Percentiles rank a stretch among this genome's conserved stretches.
These are phyloP conservation scores for Rhinophrynus dorsalis DNA, from an alignment of 2,797 vertebrate genomes.

Conservation along the genomic window DNA sequence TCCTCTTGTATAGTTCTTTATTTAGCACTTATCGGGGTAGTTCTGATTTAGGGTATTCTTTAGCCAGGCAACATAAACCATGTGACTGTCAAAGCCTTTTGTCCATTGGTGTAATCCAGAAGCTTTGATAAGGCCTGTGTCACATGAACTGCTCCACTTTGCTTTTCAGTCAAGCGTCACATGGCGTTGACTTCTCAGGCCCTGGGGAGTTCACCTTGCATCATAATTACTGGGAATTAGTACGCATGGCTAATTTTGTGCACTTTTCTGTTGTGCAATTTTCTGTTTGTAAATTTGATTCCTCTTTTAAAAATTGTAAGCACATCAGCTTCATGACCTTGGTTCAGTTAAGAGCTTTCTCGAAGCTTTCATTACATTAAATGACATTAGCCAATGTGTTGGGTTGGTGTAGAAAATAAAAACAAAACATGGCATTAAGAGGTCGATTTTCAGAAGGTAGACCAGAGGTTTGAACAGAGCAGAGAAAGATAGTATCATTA, in stretches of 20 bases:
- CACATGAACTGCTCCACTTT: slow-evolving; percentile 57
- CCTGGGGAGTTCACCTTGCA: slow-evolving; percentile 76
- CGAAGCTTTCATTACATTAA: slow-evolving; percentile 53
- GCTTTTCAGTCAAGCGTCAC: slow-evolving; percentile 66
- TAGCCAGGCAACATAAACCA: neutral
- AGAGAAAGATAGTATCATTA: slow-evolving; percentile 39
- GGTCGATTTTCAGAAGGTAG: slow-evolving; percentile 26
- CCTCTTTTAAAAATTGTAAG: slow-evolving; percentile 50
- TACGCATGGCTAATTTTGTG: slow-evolving; percentile 75
- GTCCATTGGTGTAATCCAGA: slow-evolving; percentile 54
- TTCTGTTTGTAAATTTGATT: slow-evolving; percentile 68
- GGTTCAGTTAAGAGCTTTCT: slow-evolving; percentile 54
- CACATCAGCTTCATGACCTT: slow-evolving; percentile 55
- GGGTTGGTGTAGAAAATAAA: slow-evolving; percentile 35
- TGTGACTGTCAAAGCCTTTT: slow-evolving; percentile 44
- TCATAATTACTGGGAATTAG: slow-evolving; percentile 86
- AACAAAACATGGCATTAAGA: slow-evolving; percentile 10
- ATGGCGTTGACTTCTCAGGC: slow-evolving; percentile 72
- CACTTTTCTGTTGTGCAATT: slow-evolving; percentile 74
- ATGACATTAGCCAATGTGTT: slow-evolving; percentile 49
- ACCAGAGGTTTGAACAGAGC: slow-evolving; percentile 19
- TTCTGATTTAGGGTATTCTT: too few species aligned
- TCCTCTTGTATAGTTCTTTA: too few species aligned
- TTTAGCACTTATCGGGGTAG: too few species aligned
- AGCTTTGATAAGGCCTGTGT: slow-evolving; percentile 57